Percentiles rank a stretch among this genome's conserved stretches.
phyloP scores from a whole-genome alignment of 1,140 invertebrate genomes.

The Scaptomyza pallida region DNA sequence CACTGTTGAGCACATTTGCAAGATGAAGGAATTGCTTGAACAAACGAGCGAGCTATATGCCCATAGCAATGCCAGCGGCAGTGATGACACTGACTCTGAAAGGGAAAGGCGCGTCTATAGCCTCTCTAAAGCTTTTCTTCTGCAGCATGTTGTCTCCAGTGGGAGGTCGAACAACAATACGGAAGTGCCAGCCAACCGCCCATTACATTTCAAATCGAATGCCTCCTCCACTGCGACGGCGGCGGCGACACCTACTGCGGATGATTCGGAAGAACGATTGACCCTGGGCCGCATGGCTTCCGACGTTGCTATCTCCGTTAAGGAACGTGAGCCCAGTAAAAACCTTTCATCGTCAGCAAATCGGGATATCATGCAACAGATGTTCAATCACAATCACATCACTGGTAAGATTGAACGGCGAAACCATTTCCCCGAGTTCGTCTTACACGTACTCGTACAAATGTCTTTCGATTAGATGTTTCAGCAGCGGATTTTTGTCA shows the following conservation, averaged over 20 bases:
- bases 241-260: not conserved
- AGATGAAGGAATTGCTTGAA: constrained; percentile 68
- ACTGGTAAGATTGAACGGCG: constrained; percentile 79
- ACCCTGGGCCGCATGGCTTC: not conserved
- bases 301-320: constrained; percentile 20
- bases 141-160: constrained; percentile 62
- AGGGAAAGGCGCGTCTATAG: constrained; percentile 54
- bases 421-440: constrained; percentile 1
- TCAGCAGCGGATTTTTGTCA: not conserved
- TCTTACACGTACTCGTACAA: too few relatives aligned
- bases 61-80: constrained; percentile 54
- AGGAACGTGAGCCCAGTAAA: constrained; percentile 10
- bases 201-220: not conserved
- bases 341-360: constrained; percentile 52
- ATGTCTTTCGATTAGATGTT: too few relatives aligned
- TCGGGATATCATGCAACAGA: constrained; percentile 76
- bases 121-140: constrained; percentile 63
- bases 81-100: constrained; percentile 63
- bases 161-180: constrained; percentile 20
- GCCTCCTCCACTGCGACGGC: too few relatives aligned
- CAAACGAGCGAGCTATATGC: constrained; percentile 59
- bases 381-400: constrained; percentile 78
- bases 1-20: constrained; percentile 68
- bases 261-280: not conserved
- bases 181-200: not conserved